These are phyloP conservation scores for Bombyx mandarina DNA, from an alignment of 1,140 invertebrate genomes.

Conservation along the genomic window DNA sequence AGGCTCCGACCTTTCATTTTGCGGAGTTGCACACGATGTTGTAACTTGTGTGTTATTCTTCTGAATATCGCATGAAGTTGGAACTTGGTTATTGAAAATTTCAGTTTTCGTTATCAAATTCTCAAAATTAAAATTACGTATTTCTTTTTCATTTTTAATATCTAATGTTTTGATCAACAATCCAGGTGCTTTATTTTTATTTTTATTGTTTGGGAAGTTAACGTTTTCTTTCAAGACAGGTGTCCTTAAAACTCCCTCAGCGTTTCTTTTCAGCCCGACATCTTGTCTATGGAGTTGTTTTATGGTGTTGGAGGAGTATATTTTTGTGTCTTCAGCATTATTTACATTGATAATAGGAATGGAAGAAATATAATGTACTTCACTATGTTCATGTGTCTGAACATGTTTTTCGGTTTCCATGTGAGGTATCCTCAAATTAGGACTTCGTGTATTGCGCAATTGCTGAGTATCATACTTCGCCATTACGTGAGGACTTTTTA, in stretches of 20 bases:
- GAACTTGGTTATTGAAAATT: conserved; percentile 67
- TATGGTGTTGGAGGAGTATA: conserved; percentile 18
- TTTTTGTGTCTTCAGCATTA: conserved; percentile 49
- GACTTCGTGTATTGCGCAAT: conserved; percentile 29
- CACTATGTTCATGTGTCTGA: conserved; percentile 26
- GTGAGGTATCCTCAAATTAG: conserved; percentile 29
- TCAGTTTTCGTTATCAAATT: conserved; percentile 69
- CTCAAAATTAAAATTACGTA: conserved; percentile 72
- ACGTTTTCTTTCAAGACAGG: conserved; percentile 46
- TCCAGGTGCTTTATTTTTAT: conserved; percentile 26
- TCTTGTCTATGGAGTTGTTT: conserved; percentile 32
- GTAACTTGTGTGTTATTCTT: conserved; percentile 48
- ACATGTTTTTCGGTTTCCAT: conserved; percentile 33
- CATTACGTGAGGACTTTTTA: conserved; percentile 18
- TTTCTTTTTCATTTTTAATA: conserved; percentile 47
- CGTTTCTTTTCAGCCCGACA: conserved; percentile 41
- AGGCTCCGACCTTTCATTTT: conserved; percentile 63
- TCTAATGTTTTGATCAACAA: conserved; percentile 23
- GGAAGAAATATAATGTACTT: conserved; percentile 23
- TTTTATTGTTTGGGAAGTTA: conserved; percentile 28
- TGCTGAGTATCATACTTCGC: conserved; percentile 33
- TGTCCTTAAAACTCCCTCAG: conserved; percentile 36
- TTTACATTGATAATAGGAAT: conserved; percentile 58
- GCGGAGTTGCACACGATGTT: conserved; percentile 15
- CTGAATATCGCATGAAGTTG: conserved; percentile 51